phyloP scores from a whole-genome alignment of 1,140 invertebrate genomes.

The Thaumetopoea pityocampa region DNA sequence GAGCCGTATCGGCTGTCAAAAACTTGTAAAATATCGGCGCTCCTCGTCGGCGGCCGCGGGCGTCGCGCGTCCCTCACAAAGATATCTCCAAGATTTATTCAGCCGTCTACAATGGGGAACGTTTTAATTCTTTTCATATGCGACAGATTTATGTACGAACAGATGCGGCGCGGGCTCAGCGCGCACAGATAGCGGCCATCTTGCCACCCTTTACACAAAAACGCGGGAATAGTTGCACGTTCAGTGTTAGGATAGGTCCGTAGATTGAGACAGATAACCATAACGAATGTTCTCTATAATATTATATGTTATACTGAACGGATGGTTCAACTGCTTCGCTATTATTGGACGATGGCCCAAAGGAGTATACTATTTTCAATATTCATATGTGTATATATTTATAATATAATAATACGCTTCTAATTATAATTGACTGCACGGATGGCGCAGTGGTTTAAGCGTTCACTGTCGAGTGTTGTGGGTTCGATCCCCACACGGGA shows the following conservation, averaged over 20 bases:
- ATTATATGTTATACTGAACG: no score
- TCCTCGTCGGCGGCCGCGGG: constrained; percentile 40
- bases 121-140: constrained; percentile 74
- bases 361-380: no score
- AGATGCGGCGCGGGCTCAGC: constrained; percentile 38
- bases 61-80: constrained; percentile 51
- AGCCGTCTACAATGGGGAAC: constrained; percentile 60
- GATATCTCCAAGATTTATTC: constrained; percentile 72
- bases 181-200: constrained; percentile 37
- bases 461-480: no score
- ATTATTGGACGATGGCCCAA: no score
- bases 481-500: no score
- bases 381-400: no score
- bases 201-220: constrained; percentile 20
- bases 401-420: no score
- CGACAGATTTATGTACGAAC: constrained; percentile 67
- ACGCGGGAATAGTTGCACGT: constrained; percentile 11
- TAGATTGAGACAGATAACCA: no score
- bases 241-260: constrained; percentile 5
- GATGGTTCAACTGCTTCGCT: no score
- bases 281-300: no score
- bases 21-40: constrained; percentile 76
- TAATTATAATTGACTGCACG: no score
- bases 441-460: no score
- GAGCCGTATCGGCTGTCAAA: constrained; percentile 74